Evolutionary conservation across 2,797 vertebrate species (phyloP).

Genomic region (Lophius americanus): DNA sequence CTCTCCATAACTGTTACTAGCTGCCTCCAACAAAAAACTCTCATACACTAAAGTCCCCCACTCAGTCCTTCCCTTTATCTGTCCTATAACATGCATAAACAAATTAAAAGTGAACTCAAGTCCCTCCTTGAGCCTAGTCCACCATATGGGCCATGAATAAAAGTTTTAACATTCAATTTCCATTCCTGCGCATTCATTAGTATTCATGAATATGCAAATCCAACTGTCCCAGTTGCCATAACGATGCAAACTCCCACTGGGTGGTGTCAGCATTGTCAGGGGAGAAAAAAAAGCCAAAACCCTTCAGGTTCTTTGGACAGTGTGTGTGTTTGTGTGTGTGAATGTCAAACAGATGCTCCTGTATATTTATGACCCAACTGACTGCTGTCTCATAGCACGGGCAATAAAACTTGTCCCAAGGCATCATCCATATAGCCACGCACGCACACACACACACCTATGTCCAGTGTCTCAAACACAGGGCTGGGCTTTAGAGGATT

Average conservation of each 20-base stretch:
- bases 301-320: slow-evolving; percentile 63
- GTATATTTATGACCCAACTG: slow-evolving; percentile 78
- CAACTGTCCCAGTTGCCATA: slow-evolving; percentile 72
- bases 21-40: slow-evolving; percentile 37
- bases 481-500: slow-evolving; percentile 39
- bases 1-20: slow-evolving; percentile 14
- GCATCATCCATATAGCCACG: slow-evolving; percentile 27
- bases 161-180: slow-evolving; percentile 71
- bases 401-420: slow-evolving; percentile 55
- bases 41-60: slow-evolving; percentile 24
- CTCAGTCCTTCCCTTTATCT: slow-evolving; percentile 36
- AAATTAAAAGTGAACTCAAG: slow-evolving; percentile 68
- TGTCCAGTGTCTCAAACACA: slow-evolving; percentile 15
- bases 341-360: slow-evolving; percentile 74
- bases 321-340: slow-evolving; percentile 13
- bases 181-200: slow-evolving; percentile 69
- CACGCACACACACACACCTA: slow-evolving; percentile 7
- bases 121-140: slow-evolving; percentile 66
- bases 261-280: slow-evolving; percentile 75
- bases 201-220: slow-evolving; percentile 80
- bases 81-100: slow-evolving; percentile 64
- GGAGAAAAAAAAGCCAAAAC: slow-evolving; percentile 64
- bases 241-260: slow-evolving; percentile 61
- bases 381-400: slow-evolving; percentile 63
- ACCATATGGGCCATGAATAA: slow-evolving; percentile 71